phyloP scores from a whole-genome alignment of 2,888 invertebrate genomes.

The Odontothrips loti region DNA sequence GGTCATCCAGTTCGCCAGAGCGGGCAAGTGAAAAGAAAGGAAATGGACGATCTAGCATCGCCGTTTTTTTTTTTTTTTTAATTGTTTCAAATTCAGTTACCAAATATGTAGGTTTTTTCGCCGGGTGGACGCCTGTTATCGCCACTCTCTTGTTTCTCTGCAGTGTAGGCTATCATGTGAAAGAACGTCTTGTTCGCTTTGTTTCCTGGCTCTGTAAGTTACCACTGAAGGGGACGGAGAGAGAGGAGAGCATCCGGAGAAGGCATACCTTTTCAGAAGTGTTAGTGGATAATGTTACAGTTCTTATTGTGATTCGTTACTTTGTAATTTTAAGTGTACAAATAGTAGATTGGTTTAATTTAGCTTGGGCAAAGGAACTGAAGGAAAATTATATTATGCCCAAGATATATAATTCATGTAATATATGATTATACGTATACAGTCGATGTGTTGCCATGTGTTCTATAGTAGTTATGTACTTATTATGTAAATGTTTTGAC shows the following conservation, averaged over 20 bases:
- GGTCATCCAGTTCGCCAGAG: slow-evolving; percentile 77
- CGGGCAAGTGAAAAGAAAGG: slow-evolving; percentile 33
- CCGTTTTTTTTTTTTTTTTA: not conserved
- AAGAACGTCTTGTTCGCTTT: not conserved
- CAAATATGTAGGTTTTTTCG: slow-evolving; percentile 3
- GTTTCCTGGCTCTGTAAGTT: not conserved
- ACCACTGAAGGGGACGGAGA: not conserved
- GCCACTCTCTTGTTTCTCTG: slow-evolving; percentile 6
- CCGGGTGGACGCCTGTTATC: not conserved
- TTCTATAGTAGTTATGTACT: slow-evolving; percentile 21
- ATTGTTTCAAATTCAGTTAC: slow-evolving; percentile 14
- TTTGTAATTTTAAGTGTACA: slow-evolving; percentile 20
- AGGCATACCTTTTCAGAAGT: not conserved
- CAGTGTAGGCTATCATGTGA: not conserved
- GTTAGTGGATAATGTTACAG: slow-evolving; percentile 12
- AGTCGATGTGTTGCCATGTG: slow-evolving; percentile 19
- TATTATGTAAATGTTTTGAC: slow-evolving; percentile 25
- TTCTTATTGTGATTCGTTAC: slow-evolving; percentile 23
- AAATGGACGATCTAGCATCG: slow-evolving; percentile 26
- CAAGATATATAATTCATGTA: not conserved
- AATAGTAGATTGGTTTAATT: not conserved
- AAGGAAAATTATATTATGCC: slow-evolving; percentile 3
- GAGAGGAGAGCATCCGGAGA: not conserved
- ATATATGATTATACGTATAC: not conserved
- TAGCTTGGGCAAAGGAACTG: slow-evolving; percentile 15